Evolutionary conservation across 1,140 invertebrate species (phyloP), one percentile per base, ranked within the genome.

Genomic region (Drosophila miranda): DNA sequence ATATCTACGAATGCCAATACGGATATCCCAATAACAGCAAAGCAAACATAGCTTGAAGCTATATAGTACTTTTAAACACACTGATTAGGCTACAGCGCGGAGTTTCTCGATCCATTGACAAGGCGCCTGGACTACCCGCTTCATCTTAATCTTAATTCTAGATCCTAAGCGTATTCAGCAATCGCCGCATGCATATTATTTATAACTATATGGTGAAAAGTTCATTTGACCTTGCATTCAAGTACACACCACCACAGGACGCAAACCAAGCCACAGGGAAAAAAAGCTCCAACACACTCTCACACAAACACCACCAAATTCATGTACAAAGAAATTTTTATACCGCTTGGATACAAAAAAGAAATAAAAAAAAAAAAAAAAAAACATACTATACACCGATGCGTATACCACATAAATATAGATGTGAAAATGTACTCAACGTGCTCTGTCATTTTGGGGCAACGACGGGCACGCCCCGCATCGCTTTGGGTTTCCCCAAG

Each of bases 271-370:
- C 34, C 56, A 42, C 16, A 50, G 13, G 49, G 13, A n/a, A 42
- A 11, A 11, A 21, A 26, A 26, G 23, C 4, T 26, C 23, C 23
- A 26, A 42, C 46, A 49, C 43, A 46, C 19, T 26, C 61, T 49
- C 11, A 26, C 23, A 8, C 41, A 61, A 55, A 54, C 21, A 46
- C 41, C 46, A 66, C 61, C 50, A 57, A 79, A 66, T 67, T 70
- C 68, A 62, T 78, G 62, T 73, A 78, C 61, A 67, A 64, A 75
- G 45, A 43, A 60, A 45, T 53, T 75, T 75, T 75, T 62, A 75
- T 75, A 75, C 51, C 42, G 28, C 67, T 52, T 45, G 49, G 49
- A 62, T 60, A 67, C 14, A 51, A 43, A 19, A 53, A 19, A 46
- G 9, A 34, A 34, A 1, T n/a, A n/a, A n/a, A n/a, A 16, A 1